Base-by-base conservation (phyloP, 2,797 vertebrate species). In the Thalassophryne amazonica region DNA sequence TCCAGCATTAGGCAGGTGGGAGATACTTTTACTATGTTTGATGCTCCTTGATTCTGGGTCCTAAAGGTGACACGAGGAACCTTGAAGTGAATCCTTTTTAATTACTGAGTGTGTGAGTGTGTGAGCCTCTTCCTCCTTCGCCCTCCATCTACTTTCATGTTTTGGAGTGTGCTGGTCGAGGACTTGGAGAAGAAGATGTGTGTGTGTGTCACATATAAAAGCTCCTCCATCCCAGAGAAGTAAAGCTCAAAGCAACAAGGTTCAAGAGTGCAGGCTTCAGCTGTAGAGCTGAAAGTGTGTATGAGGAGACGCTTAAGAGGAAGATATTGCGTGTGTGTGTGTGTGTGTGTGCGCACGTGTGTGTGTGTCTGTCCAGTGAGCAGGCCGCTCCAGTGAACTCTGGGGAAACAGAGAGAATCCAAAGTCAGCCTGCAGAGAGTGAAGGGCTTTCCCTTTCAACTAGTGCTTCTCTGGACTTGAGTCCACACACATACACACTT, bases 391-490 rank as follows among this genome's bases (percentile, higher is more conserved):
- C 58, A 66, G 54, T 80, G 76, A 84, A 81, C 85, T 85, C 80
- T 68, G 42, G 71, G 78, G 77, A 79, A 78, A 54, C 49, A 85
- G 69, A 78, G 54, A 73, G 65, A 81, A 78, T 82, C 75, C 61
- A 62, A 82, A 85, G 66, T 83, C 60, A 49, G 84, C 81, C 81
- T 83, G 64, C 37, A 43, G 80, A 80, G 76, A 71, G 63, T 18
- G 46, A 75, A n/a, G 75, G 71, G 60, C 48, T 74, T 64, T 83
- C 48, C 41, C 78, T 86, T 87, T 87, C 58, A 85, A 86, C 77
- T 87, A 80, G 57, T 73, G 56, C 69, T 85, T 64, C 60, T 62
- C 72, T 77, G 73, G 73, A 73, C 77, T 68, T 7, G 5, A 55
- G 55, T 53, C 58, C 36, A 40, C 39, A 48, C 24, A 36, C 53